These are phyloP conservation scores for Arothron firmamentum DNA, from an alignment of 2,113 vertebrate genomes.

Conservation along the genomic window DNA sequence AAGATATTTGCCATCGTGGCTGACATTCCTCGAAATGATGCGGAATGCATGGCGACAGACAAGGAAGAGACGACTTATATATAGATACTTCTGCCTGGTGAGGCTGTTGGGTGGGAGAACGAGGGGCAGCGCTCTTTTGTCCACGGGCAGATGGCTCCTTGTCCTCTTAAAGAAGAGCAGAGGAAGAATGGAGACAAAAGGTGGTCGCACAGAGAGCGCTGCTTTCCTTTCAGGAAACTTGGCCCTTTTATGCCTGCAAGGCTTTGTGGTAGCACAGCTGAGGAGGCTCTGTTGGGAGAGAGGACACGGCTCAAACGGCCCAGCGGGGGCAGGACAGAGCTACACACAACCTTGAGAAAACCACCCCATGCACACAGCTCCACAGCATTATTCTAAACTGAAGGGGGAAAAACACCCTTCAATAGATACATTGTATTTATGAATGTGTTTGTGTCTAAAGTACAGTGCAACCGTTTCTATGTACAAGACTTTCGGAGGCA, in stretches of 20 bases:
- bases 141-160: slow-evolving; percentile 72
- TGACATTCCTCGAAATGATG: slow-evolving; percentile 51
- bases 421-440: slow-evolving; percentile 24
- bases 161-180: slow-evolving; percentile 67
- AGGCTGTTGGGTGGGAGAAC: slow-evolving; percentile 10
- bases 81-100: slow-evolving; percentile 52
- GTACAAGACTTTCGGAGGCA: background rate
- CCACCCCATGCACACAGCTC: slow-evolving; percentile 25
- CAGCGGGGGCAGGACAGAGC: slow-evolving; percentile 16
- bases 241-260: slow-evolving; percentile 53
- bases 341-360: slow-evolving; percentile 28
- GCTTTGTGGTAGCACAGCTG: slow-evolving; percentile 63
- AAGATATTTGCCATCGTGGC: slow-evolving; percentile 45
- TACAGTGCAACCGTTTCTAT: slow-evolving; percentile 12
- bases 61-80: slow-evolving; percentile 37
- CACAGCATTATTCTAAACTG: slow-evolving; percentile 24
- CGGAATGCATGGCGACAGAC: slow-evolving; percentile 42
- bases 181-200: slow-evolving; percentile 67
- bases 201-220: slow-evolving; percentile 60
- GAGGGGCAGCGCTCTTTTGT: slow-evolving; percentile 60
- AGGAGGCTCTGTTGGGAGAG: slow-evolving; percentile 44
- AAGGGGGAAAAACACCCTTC: background rate
- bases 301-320: slow-evolving; percentile 48
- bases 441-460: background rate
- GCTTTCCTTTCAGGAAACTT: slow-evolving; percentile 60